phyloP scores from a whole-genome alignment of 2,888 invertebrate genomes.

The Sycophila texana region DNA sequence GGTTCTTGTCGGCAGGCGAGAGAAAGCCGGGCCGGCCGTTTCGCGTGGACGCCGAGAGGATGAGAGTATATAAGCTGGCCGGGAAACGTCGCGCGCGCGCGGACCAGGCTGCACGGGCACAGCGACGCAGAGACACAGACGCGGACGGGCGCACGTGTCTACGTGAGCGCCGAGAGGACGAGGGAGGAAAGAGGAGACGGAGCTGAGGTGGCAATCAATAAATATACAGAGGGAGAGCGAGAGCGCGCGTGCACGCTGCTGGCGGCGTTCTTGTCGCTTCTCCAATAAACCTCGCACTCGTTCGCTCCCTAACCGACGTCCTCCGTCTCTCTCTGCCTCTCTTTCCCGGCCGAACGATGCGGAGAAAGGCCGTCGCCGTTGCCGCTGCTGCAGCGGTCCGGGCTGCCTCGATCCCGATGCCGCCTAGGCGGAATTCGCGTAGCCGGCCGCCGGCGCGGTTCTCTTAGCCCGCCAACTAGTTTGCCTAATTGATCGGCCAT shows the following conservation, averaged over 20 bases:
- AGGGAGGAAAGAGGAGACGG: slow-evolving; percentile 57
- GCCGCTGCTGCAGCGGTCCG: background rate
- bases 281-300: slow-evolving; percentile 70
- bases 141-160: background rate
- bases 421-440: slow-evolving; percentile 12
- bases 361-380: background rate
- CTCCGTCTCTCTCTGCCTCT: slow-evolving; percentile 76
- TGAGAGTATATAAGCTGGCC: background rate
- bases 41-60: background rate
- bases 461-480: slow-evolving; percentile 19
- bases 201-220: slow-evolving; percentile 75
- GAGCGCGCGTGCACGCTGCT: slow-evolving; percentile 26
- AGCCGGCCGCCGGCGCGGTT: background rate
- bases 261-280: slow-evolving; percentile 45
- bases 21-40: background rate
- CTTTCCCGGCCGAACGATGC: background rate
- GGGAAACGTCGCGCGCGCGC: background rate
- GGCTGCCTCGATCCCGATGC: background rate
- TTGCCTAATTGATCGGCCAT: slow-evolving; percentile 43
- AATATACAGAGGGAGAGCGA: slow-evolving; percentile 71
- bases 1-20: background rate
- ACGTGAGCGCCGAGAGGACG: slow-evolving; percentile 31
- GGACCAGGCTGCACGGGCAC: slow-evolving; percentile 9
- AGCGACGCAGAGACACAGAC: background rate
- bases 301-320: slow-evolving; percentile 76